These are phyloP conservation scores for Cladopsammia gracilis DNA, from an alignment of 64 coral and sea anemone species.

Conservation along the genomic window DNA sequence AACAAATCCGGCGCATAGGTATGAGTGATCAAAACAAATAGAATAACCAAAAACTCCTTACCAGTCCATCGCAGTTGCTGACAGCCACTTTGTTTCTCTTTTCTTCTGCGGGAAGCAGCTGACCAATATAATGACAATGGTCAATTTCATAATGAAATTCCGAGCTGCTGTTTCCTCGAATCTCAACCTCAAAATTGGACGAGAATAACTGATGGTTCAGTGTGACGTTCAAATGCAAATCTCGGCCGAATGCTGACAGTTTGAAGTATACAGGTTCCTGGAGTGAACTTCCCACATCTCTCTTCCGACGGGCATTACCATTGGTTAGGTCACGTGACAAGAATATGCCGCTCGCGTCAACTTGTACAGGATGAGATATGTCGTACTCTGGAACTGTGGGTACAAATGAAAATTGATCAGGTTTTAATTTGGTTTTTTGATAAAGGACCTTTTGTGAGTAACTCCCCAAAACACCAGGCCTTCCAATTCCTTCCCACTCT, in stretches of 20 bases:
- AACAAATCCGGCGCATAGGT: too few species aligned
- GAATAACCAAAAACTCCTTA: neutral
- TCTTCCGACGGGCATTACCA: slow-evolving; percentile 46
- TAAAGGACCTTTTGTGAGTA: too few species aligned
- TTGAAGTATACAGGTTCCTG: slow-evolving; percentile 38
- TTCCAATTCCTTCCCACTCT: too few species aligned
- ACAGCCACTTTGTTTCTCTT: slow-evolving; percentile 41
- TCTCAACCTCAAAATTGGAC: slow-evolving; percentile 44
- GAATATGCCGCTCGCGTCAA: slow-evolving; percentile 42
- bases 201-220: slow-evolving; percentile 57
- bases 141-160: slow-evolving; percentile 19
- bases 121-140: slow-evolving; percentile 63
- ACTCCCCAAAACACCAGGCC: too few species aligned
- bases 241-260: slow-evolving; percentile 30
- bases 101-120: slow-evolving; percentile 24
- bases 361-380: slow-evolving; percentile 54
- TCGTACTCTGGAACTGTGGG: slow-evolving; percentile 67
- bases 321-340: slow-evolving; percentile 58
- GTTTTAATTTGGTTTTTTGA: too few species aligned
- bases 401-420: neutral
- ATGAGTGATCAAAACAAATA: too few species aligned
- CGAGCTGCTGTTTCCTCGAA: slow-evolving; percentile 44
- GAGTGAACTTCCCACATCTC: neutral
- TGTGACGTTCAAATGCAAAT: slow-evolving; percentile 26
- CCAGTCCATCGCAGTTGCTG: slow-evolving; percentile 78